Percentiles rank a stretch among this genome's conserved stretches.
Conservation (phyloP, 2,888 invertebrate species). For the Sarcophaga carnaria region DNA sequence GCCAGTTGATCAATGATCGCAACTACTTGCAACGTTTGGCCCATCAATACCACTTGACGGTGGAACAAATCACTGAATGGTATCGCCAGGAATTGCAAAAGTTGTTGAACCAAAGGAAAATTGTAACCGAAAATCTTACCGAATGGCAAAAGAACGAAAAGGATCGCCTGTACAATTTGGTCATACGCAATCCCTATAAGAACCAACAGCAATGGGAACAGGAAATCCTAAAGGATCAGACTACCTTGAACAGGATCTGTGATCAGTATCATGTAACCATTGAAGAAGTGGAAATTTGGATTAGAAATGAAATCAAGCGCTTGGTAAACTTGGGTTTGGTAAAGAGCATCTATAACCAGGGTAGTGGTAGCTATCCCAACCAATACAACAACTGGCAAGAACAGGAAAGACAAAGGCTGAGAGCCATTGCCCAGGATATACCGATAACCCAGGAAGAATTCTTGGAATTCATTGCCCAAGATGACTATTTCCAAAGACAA, state of each 20-base stretch:
- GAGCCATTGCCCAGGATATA: constrained; percentile 75
- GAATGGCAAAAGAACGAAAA: constrained; percentile 78
- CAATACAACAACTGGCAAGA: constrained; percentile 74
- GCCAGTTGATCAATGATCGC: constrained; percentile 74
- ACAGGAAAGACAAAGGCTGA: constrained; percentile 76
- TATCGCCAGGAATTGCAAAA: constrained; percentile 76
- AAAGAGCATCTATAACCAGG: constrained; percentile 31
- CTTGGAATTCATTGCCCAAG: constrained; percentile 74
- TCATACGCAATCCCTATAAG: constrained; percentile 72
- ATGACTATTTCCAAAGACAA: constrained; percentile 74
- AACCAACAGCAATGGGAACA: constrained; percentile 74
- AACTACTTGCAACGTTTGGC: constrained; percentile 73
- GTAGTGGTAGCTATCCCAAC: background rate
- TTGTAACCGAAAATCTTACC: constrained; percentile 72
- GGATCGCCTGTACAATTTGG: constrained; percentile 75
- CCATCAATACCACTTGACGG: constrained; percentile 74
- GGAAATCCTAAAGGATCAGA: constrained; percentile 71
- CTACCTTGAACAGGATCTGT: constrained; percentile 71
- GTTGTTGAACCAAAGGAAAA: constrained; percentile 72
- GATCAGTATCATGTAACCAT: constrained; percentile 74
- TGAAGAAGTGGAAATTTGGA: constrained; percentile 76
- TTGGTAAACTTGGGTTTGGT: constrained; percentile 75
- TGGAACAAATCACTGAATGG: constrained; percentile 76
- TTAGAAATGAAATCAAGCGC: constrained; percentile 76
- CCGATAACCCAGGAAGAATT: constrained; percentile 77